phyloP scores from a whole-genome alignment of 2,113 vertebrate genomes.

The Stegastes partitus region DNA sequence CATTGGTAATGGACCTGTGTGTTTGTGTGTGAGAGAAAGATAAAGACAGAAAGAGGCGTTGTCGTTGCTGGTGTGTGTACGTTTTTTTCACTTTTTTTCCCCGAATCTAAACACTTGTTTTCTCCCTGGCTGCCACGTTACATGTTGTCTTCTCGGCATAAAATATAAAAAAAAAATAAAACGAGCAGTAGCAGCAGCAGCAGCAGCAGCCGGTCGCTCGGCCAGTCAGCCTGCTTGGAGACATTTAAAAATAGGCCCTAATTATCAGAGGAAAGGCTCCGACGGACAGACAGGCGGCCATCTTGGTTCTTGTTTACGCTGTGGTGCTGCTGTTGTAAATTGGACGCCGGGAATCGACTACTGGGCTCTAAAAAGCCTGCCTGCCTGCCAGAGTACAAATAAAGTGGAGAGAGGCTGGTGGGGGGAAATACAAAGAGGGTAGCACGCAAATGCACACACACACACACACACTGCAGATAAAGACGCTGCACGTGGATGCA shows the following conservation, averaged over 20 bases:
- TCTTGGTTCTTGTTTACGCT: slow-evolving; percentile 62
- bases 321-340: slow-evolving; percentile 52
- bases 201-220: slow-evolving; percentile 15
- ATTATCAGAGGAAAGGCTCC: slow-evolving; percentile 50
- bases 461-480: background rate
- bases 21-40: background rate
- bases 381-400: slow-evolving; percentile 43
- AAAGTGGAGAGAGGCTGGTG: slow-evolving; percentile 16
- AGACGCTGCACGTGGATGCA: background rate
- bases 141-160: slow-evolving; percentile 28
- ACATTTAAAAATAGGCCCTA: slow-evolving; percentile 63
- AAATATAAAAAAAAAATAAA: slow-evolving; percentile 34
- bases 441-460: background rate
- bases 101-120: slow-evolving; percentile 20
- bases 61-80: background rate
- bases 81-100: background rate
- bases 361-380: slow-evolving; percentile 20
- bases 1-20: slow-evolving; percentile 17
- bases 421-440: slow-evolving; percentile 3
- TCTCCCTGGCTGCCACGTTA: background rate
- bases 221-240: slow-evolving; percentile 23
- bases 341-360: slow-evolving; percentile 51
- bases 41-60: slow-evolving; percentile 1
- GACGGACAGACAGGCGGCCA: slow-evolving; percentile 52
- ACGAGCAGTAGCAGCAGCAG: background rate